Percentiles rank a stretch among this genome's conserved stretches.
phyloP scores from a whole-genome alignment of 2,888 invertebrate species.

The Ametastegia equiseti region DNA sequence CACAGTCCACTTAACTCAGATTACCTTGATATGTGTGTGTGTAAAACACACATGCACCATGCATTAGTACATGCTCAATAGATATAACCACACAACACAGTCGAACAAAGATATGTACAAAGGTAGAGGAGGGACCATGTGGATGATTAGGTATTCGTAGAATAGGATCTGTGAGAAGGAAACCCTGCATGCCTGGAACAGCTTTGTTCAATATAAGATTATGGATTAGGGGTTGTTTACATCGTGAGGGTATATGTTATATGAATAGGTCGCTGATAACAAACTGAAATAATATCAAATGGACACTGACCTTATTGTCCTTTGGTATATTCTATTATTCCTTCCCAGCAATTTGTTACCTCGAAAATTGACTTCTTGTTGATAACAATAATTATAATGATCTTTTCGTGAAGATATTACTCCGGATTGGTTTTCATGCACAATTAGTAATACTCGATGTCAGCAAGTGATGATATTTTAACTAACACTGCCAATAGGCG shows the following conservation, averaged over 20 bases:
- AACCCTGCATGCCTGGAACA: conserved; percentile 30
- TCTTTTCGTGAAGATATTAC: neutral
- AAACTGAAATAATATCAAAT: conserved; percentile 21
- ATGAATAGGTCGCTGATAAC: conserved; percentile 10
- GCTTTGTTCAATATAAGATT: conserved; percentile 39
- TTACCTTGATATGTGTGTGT: neutral
- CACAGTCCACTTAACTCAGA: conserved; percentile 7
- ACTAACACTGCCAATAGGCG: too few relatives aligned
- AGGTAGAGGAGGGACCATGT: neutral
- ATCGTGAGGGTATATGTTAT: neutral
- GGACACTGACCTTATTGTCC: neutral
- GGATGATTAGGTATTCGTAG: conserved; percentile 33
- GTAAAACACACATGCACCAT: neutral
- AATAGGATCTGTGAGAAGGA: conserved; percentile 34
- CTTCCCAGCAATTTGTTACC: too few relatives aligned
- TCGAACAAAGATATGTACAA: neutral
- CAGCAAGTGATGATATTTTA: too few relatives aligned
- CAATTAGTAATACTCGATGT: too few relatives aligned
- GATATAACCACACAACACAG: too few relatives aligned
- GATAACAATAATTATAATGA: neutral
- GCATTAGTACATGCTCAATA: neutral
- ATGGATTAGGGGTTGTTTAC: conserved; percentile 30
- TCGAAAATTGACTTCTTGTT: neutral
- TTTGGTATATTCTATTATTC: too few relatives aligned
- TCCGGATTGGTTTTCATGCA: too few relatives aligned